These are phyloP conservation scores for Synchiropus splendidus DNA, from an alignment of 2,113 vertebrate species.

Conservation along the genomic window DNA sequence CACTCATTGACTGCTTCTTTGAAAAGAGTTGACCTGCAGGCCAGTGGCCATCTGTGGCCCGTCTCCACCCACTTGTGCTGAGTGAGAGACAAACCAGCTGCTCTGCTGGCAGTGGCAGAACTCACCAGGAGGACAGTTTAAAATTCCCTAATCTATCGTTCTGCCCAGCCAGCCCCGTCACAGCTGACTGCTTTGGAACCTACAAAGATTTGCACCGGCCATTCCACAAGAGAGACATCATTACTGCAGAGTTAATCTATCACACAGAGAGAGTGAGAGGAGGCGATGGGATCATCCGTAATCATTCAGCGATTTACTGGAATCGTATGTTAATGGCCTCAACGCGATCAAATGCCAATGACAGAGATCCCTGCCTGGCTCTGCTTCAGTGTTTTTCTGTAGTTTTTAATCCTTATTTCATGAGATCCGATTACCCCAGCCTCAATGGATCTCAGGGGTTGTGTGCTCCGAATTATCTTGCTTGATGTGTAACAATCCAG, in stretches of 20 bases:
- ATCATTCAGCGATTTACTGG: constrained; percentile 31
- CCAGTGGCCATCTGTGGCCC: constrained; percentile 46
- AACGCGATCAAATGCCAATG: constrained; percentile 16
- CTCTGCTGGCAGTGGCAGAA: constrained; percentile 36
- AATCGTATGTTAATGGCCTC: constrained; percentile 33
- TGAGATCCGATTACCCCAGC: constrained; percentile 29
- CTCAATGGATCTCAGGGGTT: constrained; percentile 29
- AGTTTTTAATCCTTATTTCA: constrained; percentile 31
- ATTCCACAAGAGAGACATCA: constrained; percentile 30
- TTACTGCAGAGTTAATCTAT: constrained; percentile 31
- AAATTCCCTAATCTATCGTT: constrained; percentile 58
- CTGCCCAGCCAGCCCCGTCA: constrained; percentile 35
- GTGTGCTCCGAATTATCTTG: too few species aligned
- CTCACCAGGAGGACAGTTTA: constrained; percentile 57
- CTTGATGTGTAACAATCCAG: too few species aligned
- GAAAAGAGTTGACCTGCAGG: constrained; percentile 41
- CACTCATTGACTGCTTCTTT: constrained; percentile 35
- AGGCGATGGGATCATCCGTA: constrained; percentile 33
- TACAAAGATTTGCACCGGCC: constrained; percentile 31
- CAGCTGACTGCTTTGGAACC: constrained; percentile 31
- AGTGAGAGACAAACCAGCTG: constrained; percentile 49
- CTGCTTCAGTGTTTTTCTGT: not conserved
- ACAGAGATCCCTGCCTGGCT: constrained; percentile 5
- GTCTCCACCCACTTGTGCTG: constrained; percentile 17
- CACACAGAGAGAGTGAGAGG: constrained; percentile 9